A percentile compares a stretch with the other conserved stretches of the same genome.
These are phyloP conservation scores for Trachurus trachurus DNA, from an alignment of 2,797 vertebrate genomes.

Conservation along the genomic window DNA sequence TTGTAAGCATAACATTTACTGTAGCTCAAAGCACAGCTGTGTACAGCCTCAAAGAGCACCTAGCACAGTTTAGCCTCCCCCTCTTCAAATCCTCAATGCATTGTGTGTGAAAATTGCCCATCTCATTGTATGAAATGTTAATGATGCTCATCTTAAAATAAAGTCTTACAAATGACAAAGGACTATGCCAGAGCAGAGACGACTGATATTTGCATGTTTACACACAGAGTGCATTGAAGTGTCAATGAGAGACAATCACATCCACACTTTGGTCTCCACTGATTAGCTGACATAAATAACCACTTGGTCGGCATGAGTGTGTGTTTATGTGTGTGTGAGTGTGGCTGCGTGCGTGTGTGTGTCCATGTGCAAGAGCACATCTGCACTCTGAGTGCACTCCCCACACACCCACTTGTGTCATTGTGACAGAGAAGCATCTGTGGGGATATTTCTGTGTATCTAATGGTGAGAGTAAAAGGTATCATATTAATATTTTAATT, in stretches of 20 bases:
- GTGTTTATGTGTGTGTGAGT: neutral
- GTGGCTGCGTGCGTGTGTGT: neutral
- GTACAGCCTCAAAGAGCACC: neutral
- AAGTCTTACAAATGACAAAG: neutral
- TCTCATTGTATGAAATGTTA: neutral
- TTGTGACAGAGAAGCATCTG: slow-evolving; percentile 68
- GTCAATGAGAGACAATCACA: slow-evolving; percentile 41
- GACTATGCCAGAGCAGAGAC: neutral
- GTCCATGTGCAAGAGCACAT: slow-evolving; percentile 39
- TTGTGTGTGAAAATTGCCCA: neutral
- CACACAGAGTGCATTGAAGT: slow-evolving; percentile 26
- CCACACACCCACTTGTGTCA: slow-evolving; percentile 48
- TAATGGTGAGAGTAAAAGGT: slow-evolving; percentile 75
- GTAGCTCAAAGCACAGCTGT: neutral
- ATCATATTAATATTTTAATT: slow-evolving; percentile 84
- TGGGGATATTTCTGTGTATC: slow-evolving; percentile 69
- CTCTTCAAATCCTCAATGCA: neutral
- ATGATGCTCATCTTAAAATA: slow-evolving; percentile 9
- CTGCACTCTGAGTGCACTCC: slow-evolving; percentile 50
- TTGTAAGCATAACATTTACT: neutral
- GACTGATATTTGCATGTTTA: slow-evolving; percentile 29
- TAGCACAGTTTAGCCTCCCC: neutral
- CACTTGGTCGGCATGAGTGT: slow-evolving; percentile 8
- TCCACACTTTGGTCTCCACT: slow-evolving; percentile 33
- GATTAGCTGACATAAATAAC: slow-evolving; percentile 46